Base-by-base conservation (phyloP, 2,113 vertebrate genomes). In the Stegostoma tigrinum region DNA sequence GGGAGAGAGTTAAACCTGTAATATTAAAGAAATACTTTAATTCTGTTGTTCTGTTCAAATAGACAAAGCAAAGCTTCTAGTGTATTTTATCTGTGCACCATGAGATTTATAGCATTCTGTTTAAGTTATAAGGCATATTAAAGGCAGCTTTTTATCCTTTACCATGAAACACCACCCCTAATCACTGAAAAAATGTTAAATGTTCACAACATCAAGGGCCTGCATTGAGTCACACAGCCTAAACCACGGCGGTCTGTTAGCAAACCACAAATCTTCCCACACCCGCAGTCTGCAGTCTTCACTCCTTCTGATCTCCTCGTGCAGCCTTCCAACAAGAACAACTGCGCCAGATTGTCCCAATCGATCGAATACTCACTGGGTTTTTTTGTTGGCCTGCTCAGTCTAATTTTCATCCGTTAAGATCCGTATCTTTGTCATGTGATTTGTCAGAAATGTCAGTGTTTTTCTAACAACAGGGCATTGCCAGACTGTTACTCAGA, bases 211-310 rank as follows among this genome's bases (percentile, higher is more conserved):
- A 95, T 95, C 93, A 95, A 95, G 93, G 68, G 66, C 27, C 24
- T 14, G 21, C 7, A 7, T 48, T 15, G 93, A 48, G 42, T 70
- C 38, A 48, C 52, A 61, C 64, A 48, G 38, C 27, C 67, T 95
- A 42, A 48, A 34, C 93, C 27, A 7, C 30, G 12, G 42, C 67
- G 45, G 93, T 48, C n/a, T 95, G 45, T 72, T 30, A 5, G 23
- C 14, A 95, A 72, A 95, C 93, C 93, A 52, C 67, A 72, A 72
- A 94, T 70, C 93, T 94, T 95, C 93, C 93, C 93, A 95, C 42
- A 95, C 93, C 45, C 93, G 3, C 5, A 27, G 23, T 45, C 42
- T 3, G 3, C 24, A 72, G 66, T 95, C 93, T 52, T 95, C 93
- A 3, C 38, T 30, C 61, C 23, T 48, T 72, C 93, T 95, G 67